Conservation (phyloP, 2,888 invertebrate genomes). For the Glaucopsyche alexis region DNA sequence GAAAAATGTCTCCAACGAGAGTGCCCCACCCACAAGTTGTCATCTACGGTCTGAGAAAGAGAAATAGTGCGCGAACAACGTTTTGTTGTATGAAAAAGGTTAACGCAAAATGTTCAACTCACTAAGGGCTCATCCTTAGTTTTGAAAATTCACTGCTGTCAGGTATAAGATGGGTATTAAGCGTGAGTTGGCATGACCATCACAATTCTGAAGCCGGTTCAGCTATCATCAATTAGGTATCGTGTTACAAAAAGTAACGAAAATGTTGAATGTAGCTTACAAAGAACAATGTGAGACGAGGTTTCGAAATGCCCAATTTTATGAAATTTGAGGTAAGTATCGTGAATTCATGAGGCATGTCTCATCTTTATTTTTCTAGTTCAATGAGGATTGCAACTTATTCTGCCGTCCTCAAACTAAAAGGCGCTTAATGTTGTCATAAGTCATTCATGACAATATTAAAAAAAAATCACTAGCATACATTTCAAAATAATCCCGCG, state of each 20-base stretch:
- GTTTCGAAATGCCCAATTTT: neutral
- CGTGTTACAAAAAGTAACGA: neutral
- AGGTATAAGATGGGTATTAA: slow-evolving; percentile 1
- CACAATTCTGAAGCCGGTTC: slow-evolving; percentile 2
- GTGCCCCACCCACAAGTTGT: neutral
- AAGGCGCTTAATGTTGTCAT: too few relatives aligned
- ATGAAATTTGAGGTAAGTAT: neutral
- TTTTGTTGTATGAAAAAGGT: too few relatives aligned
- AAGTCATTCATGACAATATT: too few relatives aligned
- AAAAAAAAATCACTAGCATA: too few relatives aligned
- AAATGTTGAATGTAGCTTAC: slow-evolving; percentile 31
- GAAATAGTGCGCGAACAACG: neutral
- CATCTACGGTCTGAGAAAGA: neutral
- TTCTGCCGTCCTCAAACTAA: too few relatives aligned
- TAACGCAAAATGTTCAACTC: too few relatives aligned
- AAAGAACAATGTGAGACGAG: neutral
- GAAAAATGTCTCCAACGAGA: neutral
- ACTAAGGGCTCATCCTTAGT: neutral
- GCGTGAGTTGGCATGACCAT: slow-evolving; percentile 1
- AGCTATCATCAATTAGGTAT: slow-evolving; percentile 24
- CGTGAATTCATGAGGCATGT: too few relatives aligned
- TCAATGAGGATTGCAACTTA: too few relatives aligned
- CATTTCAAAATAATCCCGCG: too few relatives aligned
- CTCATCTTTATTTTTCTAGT: too few relatives aligned
- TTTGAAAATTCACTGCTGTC: neutral